These are phyloP conservation scores for Pterocles gutturalis DNA, from an alignment of 2,113 vertebrate genomes.

Conservation along the genomic window DNA sequence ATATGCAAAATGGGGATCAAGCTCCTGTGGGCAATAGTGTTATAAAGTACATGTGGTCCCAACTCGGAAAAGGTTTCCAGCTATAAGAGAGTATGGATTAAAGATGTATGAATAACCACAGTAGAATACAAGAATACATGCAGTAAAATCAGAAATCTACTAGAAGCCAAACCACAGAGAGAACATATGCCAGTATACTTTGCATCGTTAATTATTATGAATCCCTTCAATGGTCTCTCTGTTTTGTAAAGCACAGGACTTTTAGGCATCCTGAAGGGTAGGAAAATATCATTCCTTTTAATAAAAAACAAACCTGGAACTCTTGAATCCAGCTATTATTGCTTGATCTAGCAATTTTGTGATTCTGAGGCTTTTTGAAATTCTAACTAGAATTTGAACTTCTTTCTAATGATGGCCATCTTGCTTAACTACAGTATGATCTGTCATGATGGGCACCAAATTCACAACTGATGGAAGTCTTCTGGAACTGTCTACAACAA, in stretches of 20 bases:
- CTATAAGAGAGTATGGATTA: background rate
- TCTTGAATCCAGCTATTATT: background rate
- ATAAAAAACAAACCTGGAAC: background rate
- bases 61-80: background rate
- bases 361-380: background rate
- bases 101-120: background rate
- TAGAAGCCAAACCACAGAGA: background rate
- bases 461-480: background rate
- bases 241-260: background rate
- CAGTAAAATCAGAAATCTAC: background rate
- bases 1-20: background rate
- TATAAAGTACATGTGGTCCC: background rate
- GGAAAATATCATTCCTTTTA: background rate
- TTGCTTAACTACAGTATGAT: background rate
- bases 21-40: background rate
- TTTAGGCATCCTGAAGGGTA: background rate
- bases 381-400: background rate
- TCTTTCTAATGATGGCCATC: background rate
- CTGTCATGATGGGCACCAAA: background rate
- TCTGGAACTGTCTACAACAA: background rate
- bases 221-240: background rate
- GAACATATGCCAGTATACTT: background rate
- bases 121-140: background rate
- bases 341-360: background rate
- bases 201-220: background rate